phyloP scores from a whole-genome alignment of 1,140 invertebrate species.

The Brachystomella parvula region DNA sequence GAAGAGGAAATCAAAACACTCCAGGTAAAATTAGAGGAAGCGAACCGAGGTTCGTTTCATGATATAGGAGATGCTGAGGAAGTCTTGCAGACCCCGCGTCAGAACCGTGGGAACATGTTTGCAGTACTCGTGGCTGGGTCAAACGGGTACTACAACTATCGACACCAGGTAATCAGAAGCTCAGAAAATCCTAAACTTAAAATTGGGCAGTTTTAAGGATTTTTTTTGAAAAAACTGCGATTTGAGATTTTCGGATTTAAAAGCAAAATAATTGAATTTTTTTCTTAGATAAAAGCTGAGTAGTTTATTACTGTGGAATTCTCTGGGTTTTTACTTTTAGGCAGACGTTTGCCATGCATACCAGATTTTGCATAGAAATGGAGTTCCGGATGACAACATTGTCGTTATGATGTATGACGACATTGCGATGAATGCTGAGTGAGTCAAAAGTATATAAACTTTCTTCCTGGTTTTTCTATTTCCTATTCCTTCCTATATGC shows the following conservation, averaged over 20 bases:
- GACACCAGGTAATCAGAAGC: slow-evolving; percentile 49
- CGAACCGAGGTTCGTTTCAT: too few relatives aligned
- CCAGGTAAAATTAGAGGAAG: neutral
- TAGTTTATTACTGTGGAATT: too few relatives aligned
- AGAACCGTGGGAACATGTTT: slow-evolving; percentile 46
- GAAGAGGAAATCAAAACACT: neutral
- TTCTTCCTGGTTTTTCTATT: neutral
- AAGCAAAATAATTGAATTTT: too few relatives aligned
- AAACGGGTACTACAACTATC: slow-evolving; percentile 51
- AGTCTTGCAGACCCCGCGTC: neutral
- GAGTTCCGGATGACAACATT: slow-evolving; percentile 53
- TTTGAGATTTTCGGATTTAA: too few relatives aligned
- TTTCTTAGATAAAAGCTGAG: too few relatives aligned
- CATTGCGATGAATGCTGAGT: slow-evolving; percentile 51
- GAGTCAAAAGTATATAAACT: too few relatives aligned
- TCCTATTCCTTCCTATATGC: slow-evolving; percentile 7
- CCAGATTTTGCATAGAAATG: slow-evolving; percentile 52
- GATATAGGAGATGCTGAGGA: neutral
- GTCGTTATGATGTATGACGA: slow-evolving; percentile 61
- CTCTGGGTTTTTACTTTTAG: slow-evolving; percentile 42
- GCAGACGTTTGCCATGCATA: slow-evolving; percentile 58
- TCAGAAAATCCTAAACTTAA: neutral
- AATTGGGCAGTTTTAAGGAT: too few relatives aligned
- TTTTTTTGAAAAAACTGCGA: too few relatives aligned
- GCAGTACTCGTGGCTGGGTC: slow-evolving; percentile 55